Percentiles rank a stretch among this genome's conserved stretches.
phyloP scores from a whole-genome alignment of 1,140 invertebrate species.

The Brachionus rotundiformis region DNA sequence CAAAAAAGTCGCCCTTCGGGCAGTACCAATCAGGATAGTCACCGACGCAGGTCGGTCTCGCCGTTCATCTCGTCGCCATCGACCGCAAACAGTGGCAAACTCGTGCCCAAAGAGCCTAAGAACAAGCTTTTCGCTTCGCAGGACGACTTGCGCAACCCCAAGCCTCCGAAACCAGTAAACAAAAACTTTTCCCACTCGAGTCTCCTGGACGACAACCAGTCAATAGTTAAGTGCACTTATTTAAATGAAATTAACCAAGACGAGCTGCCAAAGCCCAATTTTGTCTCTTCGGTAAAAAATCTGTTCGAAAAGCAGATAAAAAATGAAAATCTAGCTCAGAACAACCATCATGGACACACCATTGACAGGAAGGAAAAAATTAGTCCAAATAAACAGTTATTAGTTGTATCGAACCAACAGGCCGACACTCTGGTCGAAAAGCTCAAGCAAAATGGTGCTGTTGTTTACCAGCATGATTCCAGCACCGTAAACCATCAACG shows the following conservation, averaged over 20 bases:
- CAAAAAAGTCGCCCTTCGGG: background rate
- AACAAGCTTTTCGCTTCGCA: conserved; percentile 38
- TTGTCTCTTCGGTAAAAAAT: conserved; percentile 48
- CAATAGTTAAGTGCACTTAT: conserved; percentile 46
- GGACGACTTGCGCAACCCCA: conserved; percentile 27
- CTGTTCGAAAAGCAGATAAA: conserved; percentile 50
- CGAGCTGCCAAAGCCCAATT: conserved; percentile 46
- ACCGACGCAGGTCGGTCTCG: conserved; percentile 3
- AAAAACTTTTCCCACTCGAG: conserved; percentile 27
- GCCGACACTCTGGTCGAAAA: conserved; percentile 10
- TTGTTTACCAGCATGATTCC: conserved; percentile 27
- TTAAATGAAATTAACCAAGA: conserved; percentile 51
- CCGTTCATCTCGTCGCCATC: background rate
- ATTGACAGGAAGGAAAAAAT: background rate
- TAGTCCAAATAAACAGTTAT: conserved; percentile 13
- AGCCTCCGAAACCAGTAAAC: background rate
- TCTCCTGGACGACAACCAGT: background rate
- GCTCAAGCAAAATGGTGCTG: conserved; percentile 29
- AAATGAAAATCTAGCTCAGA: background rate
- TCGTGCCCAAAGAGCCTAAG: background rate
- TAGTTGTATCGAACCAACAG: conserved; percentile 5
- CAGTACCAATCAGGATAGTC: background rate
- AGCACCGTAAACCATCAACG: background rate
- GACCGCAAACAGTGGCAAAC: background rate
- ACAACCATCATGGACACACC: background rate